Base-by-base conservation (phyloP, 2,113 vertebrate genomes). In the Halcyon malimbica region DNA sequence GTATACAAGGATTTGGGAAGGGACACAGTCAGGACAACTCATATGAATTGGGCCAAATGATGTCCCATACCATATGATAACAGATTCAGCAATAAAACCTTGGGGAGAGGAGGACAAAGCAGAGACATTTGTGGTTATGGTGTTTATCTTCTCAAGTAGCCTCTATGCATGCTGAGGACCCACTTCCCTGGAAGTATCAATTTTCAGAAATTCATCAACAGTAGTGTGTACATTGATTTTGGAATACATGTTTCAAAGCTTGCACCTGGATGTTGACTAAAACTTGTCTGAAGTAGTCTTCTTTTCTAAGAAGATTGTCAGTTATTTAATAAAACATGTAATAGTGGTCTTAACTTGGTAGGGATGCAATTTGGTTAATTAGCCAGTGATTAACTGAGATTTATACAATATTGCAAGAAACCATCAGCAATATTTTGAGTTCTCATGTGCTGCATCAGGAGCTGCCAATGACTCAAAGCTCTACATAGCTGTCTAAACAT, bases 161-260 rank as follows among this genome's bases (percentile, higher is more conserved):
- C 4, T 42, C 37, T 39, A n/a, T 19, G 8, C 0, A 0, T 26
- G n/a, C 16, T 41, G 71, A 90, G 5, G 41, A 48, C 29, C 29
- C 48, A 4, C 7, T 51, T 64, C 44, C 1, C 4, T 60, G 28
- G 39, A 89, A 65, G 5, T 26, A 70, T 41, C 2, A 50, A 1
- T 70, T 80, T 69, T 79, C 82, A 83, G 46, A 29, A 83, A 44
- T 74, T 75, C 8, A 8, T 51, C n/a, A 50, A 16, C 23, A 74
- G 6, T 2, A 7, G 5, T 16, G 2, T 37, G 2, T 24, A 16
- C 29, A 24, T 24, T 51, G 35, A 48, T 16, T 68, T 92, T 77
- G 28, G 41, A 46, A 42, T 42, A 42, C 42, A 16, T 5, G 17
- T 73, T 67, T 67, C 37, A 53, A 67, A 90, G 46, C 16, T 48